phyloP scores from a whole-genome alignment of 92 coral and sea anemone genomes.

The Parazoanthus atlanticus region DNA sequence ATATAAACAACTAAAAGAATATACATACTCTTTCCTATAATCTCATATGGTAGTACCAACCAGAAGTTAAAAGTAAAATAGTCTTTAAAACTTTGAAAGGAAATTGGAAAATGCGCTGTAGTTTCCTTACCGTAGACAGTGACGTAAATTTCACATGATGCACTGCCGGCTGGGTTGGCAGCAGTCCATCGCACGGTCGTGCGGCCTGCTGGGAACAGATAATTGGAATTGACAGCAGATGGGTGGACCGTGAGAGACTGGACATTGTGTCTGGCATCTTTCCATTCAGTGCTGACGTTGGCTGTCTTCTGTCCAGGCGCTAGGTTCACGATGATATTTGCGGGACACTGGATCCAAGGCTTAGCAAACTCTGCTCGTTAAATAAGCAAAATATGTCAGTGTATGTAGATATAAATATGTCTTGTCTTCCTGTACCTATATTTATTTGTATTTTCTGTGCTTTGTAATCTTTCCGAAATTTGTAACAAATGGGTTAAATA shows the following conservation, averaged over 20 bases:
- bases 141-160: constrained; percentile 68
- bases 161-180: constrained; percentile 62
- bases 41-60: too few species aligned
- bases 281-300: constrained; percentile 77
- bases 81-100: background rate
- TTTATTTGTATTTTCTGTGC: too few species aligned
- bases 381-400: background rate
- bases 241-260: constrained; percentile 63
- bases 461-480: too few species aligned
- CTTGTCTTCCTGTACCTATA: too few species aligned
- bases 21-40: too few species aligned
- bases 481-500: too few species aligned
- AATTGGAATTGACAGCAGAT: constrained; percentile 56
- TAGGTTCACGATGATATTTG: constrained; percentile 59
- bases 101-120: too few species aligned
- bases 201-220: constrained; percentile 75
- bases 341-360: constrained; percentile 87
- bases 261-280: constrained; percentile 70
- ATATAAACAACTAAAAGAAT: too few species aligned
- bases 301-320: constrained; percentile 68
- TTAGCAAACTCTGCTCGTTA: constrained; percentile 31
- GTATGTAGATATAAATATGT: too few species aligned
- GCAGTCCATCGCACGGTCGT: constrained; percentile 83
- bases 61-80: background rate
- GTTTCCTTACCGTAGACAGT: constrained; percentile 67